Evolutionary conservation across 2,797 vertebrate species (phyloP), one percentile per base, ranked within the genome.

Genomic region (Pitangus sulphuratus): DNA sequence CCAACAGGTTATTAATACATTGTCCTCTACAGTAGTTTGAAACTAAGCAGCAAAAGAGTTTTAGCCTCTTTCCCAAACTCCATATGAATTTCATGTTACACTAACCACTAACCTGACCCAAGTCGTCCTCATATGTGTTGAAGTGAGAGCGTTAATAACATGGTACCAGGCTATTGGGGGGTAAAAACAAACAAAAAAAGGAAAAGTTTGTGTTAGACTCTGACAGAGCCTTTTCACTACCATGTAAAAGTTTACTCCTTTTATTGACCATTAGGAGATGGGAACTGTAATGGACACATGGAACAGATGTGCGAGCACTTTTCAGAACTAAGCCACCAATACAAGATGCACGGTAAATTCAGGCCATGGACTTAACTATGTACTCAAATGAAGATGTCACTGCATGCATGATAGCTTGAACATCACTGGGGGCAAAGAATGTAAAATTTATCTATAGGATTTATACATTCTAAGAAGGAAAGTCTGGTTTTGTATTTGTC

Each of bases 381-480:
- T 24, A 92, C 76, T 30, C 60, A 95, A 96, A 94, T 58, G 12
- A 96, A 86, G 47, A 50, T 92, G 37, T 62, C 60, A 75, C 45
- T 80, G 77, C 77, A 91, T 90, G 70, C 8, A 44, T 60, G 92
- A 85, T 45, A 95, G 71, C 47, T 47, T 81, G 15, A 35, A 87
- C 35, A 85, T 35, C 78, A 88, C 54, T 56, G 50, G 31, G 26
- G 80, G 44, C 18, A 91, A 86, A 93, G 58, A 96, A 87, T 4
- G 22, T 69, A 26, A 19, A 68, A 31, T 7, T 87, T 61, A 82
- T 86, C 74, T 12, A 64, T 12, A 60, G 31, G 21, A 93, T 82
- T 87, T 83, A 69, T 18, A 83, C 48, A 88, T 60, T 75, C 60
- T 87, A 89, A 94, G 62, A 58, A 95, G 44, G 68, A 90, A 94